phyloP scores from a whole-genome alignment of 2,113 vertebrate genomes.

The Monopterus albus region DNA sequence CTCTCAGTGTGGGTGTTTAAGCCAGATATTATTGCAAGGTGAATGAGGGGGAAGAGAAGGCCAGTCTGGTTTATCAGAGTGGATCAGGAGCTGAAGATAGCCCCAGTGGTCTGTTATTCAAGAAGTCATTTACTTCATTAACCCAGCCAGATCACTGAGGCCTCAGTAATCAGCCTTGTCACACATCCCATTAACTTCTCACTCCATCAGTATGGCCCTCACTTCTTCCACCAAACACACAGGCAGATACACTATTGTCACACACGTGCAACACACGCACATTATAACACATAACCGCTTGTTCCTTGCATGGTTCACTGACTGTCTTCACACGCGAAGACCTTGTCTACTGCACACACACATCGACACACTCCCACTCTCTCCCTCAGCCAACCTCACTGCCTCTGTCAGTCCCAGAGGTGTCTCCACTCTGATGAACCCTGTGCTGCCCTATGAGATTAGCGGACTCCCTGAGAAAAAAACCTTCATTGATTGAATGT shows the following conservation, averaged over 20 bases:
- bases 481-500: constrained; percentile 73
- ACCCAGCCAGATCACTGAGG: constrained; percentile 72
- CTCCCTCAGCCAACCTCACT: constrained; percentile 69
- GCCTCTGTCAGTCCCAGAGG: constrained; percentile 71
- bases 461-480: constrained; percentile 81
- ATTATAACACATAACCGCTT: constrained; percentile 13
- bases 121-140: constrained; percentile 79
- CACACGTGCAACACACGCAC: constrained; percentile 32
- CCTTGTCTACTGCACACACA: constrained; percentile 9
- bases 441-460: constrained; percentile 75
- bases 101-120: constrained; percentile 62
- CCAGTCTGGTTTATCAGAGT: constrained; percentile 47
- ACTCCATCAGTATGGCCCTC: constrained; percentile 62
- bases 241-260: constrained; percentile 11
- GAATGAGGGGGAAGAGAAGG: constrained; percentile 51
- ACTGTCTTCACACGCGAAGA: not conserved
- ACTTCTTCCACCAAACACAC: constrained; percentile 19
- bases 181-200: constrained; percentile 78
- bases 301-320: constrained; percentile 6
- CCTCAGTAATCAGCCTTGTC: constrained; percentile 78
- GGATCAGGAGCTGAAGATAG: constrained; percentile 57
- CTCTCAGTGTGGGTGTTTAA: constrained; percentile 24
- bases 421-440: constrained; percentile 73
- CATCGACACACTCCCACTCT: not conserved
- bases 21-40: constrained; percentile 19